Base-by-base conservation (phyloP, 2,888 invertebrate species). In the Esperia sulphurella region DNA sequence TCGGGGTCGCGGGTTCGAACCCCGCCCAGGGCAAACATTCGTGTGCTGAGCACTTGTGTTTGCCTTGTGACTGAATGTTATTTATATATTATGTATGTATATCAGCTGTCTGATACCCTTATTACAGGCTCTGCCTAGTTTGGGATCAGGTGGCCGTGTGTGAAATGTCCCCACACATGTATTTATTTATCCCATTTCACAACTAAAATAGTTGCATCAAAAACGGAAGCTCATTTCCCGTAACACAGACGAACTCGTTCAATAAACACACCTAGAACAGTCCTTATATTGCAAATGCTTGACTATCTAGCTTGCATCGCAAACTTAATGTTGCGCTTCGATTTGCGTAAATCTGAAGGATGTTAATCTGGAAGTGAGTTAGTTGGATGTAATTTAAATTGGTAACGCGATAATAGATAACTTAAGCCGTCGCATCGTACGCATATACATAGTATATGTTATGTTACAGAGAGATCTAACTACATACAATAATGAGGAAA, bases 201-300 rank as follows among this genome's bases (percentile, higher is more conserved):
- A n/a, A n/a, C n/a, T n/a, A n/a, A n/a, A n/a, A n/a, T n/a, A 8
- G 38, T 21, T 38, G 37, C 43, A 41, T 40, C 46, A 40, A 31
- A 21, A 46, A 35, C 37, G 38, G 38, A 39, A 5, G 13, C 38
- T 14, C 8, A 38, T 39, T 39, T 39, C 38, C 38, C 14, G 10
- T 39, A 39, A 39, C 12, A 14, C 14, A 7, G 12, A 39, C 38
- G 8, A 13, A 41, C 41, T 28, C 29, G 29, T 28, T 28, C 41
- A 41, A 41, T 41, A 41, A 41, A 41, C 41, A 41, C 28, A 29
- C 29, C 6, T 28, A 41, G 41, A 39, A 39, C 8, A 39, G 14
- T 7, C 39, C 10, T 31, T 31, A 31, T 9, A 30, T 30, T n/a
- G n/a, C n/a, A 8, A 30, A 31, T 3, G 31, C 31, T 31, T 7